Base-by-base conservation (phyloP, 2,888 invertebrate genomes). In the Lithodes maja region DNA sequence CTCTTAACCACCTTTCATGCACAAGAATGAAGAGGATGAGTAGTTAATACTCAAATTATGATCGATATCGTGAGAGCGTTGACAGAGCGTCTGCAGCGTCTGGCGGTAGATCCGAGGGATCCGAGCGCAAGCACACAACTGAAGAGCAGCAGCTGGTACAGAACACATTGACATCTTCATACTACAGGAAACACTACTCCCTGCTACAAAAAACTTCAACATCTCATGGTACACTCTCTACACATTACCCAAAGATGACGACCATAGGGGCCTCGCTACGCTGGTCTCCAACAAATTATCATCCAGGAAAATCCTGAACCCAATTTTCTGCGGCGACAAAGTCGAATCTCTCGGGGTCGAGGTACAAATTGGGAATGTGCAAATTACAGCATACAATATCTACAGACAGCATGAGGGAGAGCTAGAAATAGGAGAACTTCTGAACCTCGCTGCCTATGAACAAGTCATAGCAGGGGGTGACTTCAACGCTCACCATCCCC, bases 401-500 rank as follows among this genome's bases (percentile, higher is more conserved):
- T 82, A 82, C 82, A 55, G 55, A 33, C 53, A 12, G 5, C 82
- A 53, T 12, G 33, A 52, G 17, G 3, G 7, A 3, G n/a, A 82
- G 12, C 82, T 82, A 12, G 82, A 82, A 3, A 52, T 33, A 3
- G 55, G 82, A 49, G 82, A 53, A 49, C 61, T 82, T 12, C 68
- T 82, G 7, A 3, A 12, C 33, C 15, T 55, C 5, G n/a, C 2
- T 12, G 12, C 50, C 3, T 15, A 3, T 33, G 17, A 15, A 9
- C 12, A 55, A 12, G 3, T 82, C 12, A 3, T 55, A n/a, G 55
- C 17, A n/a, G 68, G 49, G 3, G 82, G 82, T 9, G 68, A 82
- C 61, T 82, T 82, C 49, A 82, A 82, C 68, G 9, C 82, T 7
- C 82, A 82, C n/a, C 68, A 61, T 17, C 82, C 55, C 3, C 17